Evolutionary conservation across 2,113 vertebrate genomes (phyloP).

Genomic region (Callipepla squamata): DNA sequence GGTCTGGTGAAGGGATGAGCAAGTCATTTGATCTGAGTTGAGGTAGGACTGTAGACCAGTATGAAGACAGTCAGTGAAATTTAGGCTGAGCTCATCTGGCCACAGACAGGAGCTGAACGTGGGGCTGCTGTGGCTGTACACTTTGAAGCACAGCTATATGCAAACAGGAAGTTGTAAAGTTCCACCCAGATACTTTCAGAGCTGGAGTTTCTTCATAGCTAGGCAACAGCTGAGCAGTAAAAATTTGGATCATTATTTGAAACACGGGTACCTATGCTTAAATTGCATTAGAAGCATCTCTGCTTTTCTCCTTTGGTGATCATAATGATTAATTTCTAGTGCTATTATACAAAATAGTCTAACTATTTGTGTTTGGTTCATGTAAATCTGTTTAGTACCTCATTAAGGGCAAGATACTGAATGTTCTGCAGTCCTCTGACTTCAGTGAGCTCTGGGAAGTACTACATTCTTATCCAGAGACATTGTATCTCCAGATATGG

Average conservation of each 20-base stretch:
- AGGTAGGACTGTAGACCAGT: neutral
- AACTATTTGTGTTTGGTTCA: neutral
- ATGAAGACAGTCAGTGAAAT: neutral
- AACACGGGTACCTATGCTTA: neutral
- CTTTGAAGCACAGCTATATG: neutral
- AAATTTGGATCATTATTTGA: neutral
- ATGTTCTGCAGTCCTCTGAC: neutral
- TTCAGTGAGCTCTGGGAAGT: neutral
- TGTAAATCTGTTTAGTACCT: neutral
- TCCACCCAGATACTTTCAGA: neutral
- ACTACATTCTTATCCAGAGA: constrained; percentile 24
- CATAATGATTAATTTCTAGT: neutral
- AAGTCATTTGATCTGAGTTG: neutral
- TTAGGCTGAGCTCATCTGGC: neutral
- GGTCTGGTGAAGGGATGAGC: neutral
- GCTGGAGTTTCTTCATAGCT: neutral
- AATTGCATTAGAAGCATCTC: neutral
- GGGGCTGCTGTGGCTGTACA: neutral
- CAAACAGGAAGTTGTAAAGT: neutral
- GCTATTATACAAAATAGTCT: neutral
- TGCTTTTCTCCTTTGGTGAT: neutral
- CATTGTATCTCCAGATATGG: neutral
- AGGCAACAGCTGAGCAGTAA: neutral
- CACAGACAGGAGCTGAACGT: neutral
- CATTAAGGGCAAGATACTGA: neutral